phyloP scores from a whole-genome alignment of 2,888 invertebrate species.

The Geophilus truncorum region DNA sequence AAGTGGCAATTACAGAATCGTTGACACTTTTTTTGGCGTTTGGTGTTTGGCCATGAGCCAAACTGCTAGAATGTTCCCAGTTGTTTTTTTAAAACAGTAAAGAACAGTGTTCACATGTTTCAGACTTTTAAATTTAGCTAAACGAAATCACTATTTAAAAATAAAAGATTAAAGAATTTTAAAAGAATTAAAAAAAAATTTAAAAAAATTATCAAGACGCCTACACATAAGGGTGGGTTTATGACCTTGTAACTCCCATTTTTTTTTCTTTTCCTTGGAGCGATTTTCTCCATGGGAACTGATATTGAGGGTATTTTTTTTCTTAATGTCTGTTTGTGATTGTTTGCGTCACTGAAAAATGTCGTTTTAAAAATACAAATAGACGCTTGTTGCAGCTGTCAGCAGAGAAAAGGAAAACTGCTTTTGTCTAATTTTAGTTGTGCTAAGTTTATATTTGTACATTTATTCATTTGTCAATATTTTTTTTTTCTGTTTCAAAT shows the following conservation, averaged over 20 bases:
- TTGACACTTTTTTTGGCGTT: background rate
- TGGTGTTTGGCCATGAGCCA: background rate
- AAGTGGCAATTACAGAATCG: background rate
- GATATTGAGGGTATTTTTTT: too few species aligned
- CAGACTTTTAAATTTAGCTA: background rate
- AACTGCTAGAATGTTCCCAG: background rate
- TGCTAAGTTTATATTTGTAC: background rate
- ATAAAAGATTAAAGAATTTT: background rate
- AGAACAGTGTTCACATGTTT: background rate
- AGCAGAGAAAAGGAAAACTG: background rate
- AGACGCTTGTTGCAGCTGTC: background rate
- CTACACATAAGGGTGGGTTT: background rate
- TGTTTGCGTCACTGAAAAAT: background rate
- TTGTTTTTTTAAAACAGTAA: background rate
- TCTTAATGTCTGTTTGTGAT: background rate
- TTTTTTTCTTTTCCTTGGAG: background rate
- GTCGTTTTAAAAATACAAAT: background rate
- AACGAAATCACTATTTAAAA: background rate
- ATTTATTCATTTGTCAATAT: background rate
- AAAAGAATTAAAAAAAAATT: too few species aligned
- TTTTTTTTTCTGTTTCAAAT: background rate
- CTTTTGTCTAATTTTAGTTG: constrained; percentile 10
- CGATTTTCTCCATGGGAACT: too few species aligned
- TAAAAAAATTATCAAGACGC: background rate
- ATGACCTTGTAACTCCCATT: background rate